A percentile compares a stretch with the other conserved stretches of the same genome.
Conservation (phyloP, 2,888 invertebrate species). For the Folsomia manolachei region DNA sequence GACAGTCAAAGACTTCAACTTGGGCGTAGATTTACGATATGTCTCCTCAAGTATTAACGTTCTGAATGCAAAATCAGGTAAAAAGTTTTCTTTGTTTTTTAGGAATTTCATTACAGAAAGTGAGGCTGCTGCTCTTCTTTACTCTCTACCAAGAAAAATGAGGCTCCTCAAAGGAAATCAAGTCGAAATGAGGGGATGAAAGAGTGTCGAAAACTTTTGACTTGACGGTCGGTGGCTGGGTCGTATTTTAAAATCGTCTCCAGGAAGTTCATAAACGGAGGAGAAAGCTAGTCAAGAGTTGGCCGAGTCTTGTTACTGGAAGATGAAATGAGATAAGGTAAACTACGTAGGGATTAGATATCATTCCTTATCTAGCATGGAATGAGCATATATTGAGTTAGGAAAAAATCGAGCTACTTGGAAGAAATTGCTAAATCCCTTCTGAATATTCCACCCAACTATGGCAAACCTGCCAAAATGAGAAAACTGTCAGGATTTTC, state of each 20-base stretch:
- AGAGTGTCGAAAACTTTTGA: neutral
- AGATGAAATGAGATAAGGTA: neutral
- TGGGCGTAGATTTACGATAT: constrained; percentile 1
- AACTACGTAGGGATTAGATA: neutral
- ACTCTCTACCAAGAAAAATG: neutral
- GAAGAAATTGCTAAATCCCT: neutral
- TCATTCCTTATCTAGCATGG: neutral
- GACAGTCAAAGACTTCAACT: neutral
- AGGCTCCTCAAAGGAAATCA: constrained; percentile 2
- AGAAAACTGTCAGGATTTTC: neutral
- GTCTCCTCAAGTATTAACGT: neutral
- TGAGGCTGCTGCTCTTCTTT: too few relatives aligned
- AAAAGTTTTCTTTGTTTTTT: neutral
- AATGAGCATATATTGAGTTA: neutral
- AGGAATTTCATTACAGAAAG: constrained; percentile 12
- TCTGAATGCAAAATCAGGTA: constrained; percentile 18
- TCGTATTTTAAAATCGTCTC: neutral
- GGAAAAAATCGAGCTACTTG: neutral
- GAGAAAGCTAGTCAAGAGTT: neutral
- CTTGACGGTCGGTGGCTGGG: neutral
- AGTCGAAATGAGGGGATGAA: neutral
- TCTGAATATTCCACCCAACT: neutral
- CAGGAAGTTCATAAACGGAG: neutral
- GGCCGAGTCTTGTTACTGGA: neutral
- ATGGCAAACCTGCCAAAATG: neutral